Base-by-base conservation (phyloP, 2,888 invertebrate genomes). In the Amorpha juglandis region DNA sequence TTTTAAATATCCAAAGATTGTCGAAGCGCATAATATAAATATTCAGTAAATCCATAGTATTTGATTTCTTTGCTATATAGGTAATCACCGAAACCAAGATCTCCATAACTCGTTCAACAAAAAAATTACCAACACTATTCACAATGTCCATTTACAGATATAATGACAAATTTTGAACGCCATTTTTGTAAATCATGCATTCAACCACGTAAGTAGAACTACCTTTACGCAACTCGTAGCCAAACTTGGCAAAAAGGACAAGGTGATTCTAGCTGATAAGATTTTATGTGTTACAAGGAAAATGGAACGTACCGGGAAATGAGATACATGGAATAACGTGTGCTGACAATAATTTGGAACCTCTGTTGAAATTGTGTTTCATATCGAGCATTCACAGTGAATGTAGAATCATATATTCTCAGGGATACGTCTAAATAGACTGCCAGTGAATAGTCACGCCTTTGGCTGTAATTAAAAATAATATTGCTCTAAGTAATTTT, bases 201-300 rank as follows among this genome's bases (percentile, higher is more conserved):
- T 45, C 4, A 14, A n/a, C 16, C 64, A 53, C 53, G 42, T 63
- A 21, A n/a, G 16, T 58, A 38, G 11, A 42, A 27, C 19, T 45
- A 33, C 51, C 51, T 67, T 69, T 68, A 67, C 68, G 67, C 65
- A 70, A 71, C 52, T 47, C 62, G 47, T 51, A 67, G 68, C 67
- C 69, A 70, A 65, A 70, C 69, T 72, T 69, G 64, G 69, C 68
- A 62, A 52, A 71, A 71, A 74, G 73, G 74, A 51, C 66, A 62
- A 63, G 67, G 67, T 67, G 71, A 70, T 70, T 68, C 62, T 62
- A 52, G 68, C 67, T 68, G 70, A 72, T 73, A 74, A 72, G 6
- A 42, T 67, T 58, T 64, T 45, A n/a, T 63, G 16, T 62, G 21
- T 62, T 65, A 63, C 64, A 51, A 62, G 52, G 35, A 35, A 58